Conservation (phyloP, 2,888 invertebrate genomes). For the Poecilus cupreus region DNA sequence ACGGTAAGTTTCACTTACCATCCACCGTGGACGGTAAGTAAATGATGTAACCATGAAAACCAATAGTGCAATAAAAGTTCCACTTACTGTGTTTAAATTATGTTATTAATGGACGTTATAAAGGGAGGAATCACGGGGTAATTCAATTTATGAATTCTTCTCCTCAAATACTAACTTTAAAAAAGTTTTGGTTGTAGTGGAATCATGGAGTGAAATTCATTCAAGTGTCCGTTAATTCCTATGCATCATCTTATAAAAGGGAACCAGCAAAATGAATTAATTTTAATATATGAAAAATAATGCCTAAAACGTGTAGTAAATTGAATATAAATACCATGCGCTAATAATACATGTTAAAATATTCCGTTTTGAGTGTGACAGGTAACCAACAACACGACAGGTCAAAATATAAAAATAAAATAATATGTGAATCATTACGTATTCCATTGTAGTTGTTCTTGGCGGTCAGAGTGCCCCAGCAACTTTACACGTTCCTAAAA, state of each 20-base stretch:
- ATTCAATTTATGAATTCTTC: too few relatives aligned
- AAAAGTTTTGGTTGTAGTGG: too few relatives aligned
- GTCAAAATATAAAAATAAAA: slow-evolving; percentile 23
- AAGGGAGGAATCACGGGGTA: too few relatives aligned
- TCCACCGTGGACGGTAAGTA: too few relatives aligned
- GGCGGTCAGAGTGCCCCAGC: not conserved
- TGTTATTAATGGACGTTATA: too few relatives aligned
- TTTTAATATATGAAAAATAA: slow-evolving; percentile 30
- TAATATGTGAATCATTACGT: not conserved
- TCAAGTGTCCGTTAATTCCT: not conserved
- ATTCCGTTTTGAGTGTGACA: not conserved
- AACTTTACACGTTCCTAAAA: not conserved
- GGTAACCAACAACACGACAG: not conserved
- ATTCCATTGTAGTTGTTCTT: not conserved
- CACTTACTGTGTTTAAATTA: too few relatives aligned
- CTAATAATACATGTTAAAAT: slow-evolving; percentile 24
- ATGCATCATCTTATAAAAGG: not conserved
- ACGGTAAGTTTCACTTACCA: too few relatives aligned
- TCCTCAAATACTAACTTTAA: too few relatives aligned
- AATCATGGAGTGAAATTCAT: not conserved
- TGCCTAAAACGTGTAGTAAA: not conserved
- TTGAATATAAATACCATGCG: not conserved
- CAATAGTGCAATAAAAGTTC: too few relatives aligned
- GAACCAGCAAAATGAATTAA: not conserved
- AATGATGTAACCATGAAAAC: too few relatives aligned